These are phyloP conservation scores for Polyploca ridens DNA, from an alignment of 2,888 invertebrate genomes.

Conservation along the genomic window DNA sequence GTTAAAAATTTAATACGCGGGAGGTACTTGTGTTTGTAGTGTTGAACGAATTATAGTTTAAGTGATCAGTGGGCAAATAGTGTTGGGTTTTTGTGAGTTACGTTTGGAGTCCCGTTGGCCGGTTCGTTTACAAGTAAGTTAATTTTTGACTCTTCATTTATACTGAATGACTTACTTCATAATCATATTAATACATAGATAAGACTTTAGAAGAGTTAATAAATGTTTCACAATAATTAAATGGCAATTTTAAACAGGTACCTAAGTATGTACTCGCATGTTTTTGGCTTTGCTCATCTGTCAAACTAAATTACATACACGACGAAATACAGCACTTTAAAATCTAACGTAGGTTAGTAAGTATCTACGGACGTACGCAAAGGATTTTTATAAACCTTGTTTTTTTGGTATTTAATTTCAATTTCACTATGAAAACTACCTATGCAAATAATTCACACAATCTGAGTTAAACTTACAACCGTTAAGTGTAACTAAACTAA, in stretches of 20 bases:
- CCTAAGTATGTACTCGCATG: too few species aligned
- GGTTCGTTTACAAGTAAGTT: constrained; percentile 70
- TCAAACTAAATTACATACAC: not conserved
- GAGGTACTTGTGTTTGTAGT: constrained; percentile 39
- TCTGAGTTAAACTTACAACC: not conserved
- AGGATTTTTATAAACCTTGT: too few species aligned
- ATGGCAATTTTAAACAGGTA: too few species aligned
- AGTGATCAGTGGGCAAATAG: constrained; percentile 33
- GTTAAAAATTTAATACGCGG: constrained; percentile 34
- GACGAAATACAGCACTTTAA: too few species aligned
- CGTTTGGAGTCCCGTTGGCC: constrained; percentile 70
- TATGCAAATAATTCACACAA: not conserved
- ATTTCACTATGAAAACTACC: too few species aligned
- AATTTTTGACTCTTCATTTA: constrained; percentile 27
- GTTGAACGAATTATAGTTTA: constrained; percentile 41
- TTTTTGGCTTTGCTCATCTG: not conserved
- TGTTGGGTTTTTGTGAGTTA: constrained; percentile 44
- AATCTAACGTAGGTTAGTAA: too few species aligned
- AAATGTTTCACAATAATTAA: too few species aligned
- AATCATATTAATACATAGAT: not conserved
- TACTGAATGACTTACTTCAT: too few species aligned
- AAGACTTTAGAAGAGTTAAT: not conserved
- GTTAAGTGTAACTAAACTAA: not conserved
- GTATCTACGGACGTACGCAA: too few species aligned
- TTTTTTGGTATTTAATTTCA: too few species aligned